Conservation (phyloP, 2,113 vertebrate genomes). For the Cyanocitta stelleri region DNA sequence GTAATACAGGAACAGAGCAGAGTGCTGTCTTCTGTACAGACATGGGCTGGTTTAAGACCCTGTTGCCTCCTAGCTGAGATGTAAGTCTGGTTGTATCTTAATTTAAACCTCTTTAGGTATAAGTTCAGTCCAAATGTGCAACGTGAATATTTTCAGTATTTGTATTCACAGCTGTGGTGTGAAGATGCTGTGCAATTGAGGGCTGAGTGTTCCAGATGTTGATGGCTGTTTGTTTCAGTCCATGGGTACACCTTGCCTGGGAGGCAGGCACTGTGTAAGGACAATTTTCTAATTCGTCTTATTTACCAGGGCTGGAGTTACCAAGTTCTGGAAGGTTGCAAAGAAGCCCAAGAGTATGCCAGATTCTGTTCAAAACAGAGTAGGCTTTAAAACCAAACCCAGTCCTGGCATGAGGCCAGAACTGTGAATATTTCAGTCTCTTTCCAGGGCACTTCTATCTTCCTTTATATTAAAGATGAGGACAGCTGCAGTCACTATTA, state of each 20-base stretch:
- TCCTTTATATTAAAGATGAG: background rate
- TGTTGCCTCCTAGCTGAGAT: background rate
- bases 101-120: background rate
- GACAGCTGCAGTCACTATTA: background rate
- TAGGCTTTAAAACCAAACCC: background rate
- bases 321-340: background rate
- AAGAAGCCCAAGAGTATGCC: background rate
- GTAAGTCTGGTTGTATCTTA: background rate
- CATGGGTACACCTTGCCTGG: background rate
- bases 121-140: background rate
- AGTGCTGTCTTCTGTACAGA: background rate
- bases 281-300: background rate
- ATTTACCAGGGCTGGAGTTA: background rate
- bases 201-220: background rate
- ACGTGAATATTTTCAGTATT: background rate
- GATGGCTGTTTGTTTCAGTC: background rate
- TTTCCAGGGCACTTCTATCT: background rate
- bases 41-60: accelerated
- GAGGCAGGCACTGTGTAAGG: background rate
- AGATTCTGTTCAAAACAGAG: background rate
- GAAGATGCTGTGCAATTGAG: background rate
- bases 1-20: background rate
- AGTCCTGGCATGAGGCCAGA: background rate
- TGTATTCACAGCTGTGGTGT: background rate
- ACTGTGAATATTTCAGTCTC: background rate